Evolutionary conservation across 2,113 vertebrate genomes (phyloP).

Genomic region (Camelus bactrianus): DNA sequence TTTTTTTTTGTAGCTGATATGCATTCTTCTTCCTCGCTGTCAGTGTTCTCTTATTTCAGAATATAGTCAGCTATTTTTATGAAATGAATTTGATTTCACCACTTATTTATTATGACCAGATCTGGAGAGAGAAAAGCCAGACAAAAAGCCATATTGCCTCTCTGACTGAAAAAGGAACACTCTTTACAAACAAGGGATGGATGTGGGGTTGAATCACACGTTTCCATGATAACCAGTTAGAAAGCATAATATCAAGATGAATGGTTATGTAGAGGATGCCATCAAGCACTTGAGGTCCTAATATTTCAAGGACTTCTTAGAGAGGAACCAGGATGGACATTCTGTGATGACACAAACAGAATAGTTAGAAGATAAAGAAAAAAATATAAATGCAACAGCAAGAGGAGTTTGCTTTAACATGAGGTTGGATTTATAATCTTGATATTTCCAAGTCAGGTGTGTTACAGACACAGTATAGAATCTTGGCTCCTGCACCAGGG

Average conservation of each 20-base stretch:
- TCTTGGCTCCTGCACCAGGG: background rate
- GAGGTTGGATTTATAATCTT: background rate
- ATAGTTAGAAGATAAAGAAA: background rate
- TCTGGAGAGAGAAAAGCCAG: constrained; percentile 8
- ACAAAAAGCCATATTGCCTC: background rate
- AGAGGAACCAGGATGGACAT: background rate
- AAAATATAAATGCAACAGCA: background rate
- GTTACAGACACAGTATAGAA: background rate
- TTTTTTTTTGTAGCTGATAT: background rate
- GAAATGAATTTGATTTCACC: background rate
- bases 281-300: background rate
- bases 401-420: background rate
- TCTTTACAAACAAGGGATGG: background rate
- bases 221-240: background rate
- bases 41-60: background rate
- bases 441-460: background rate
- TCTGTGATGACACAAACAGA: constrained; percentile 11
- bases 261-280: background rate
- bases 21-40: background rate
- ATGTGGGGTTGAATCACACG: background rate
- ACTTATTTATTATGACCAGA: background rate
- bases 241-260: background rate
- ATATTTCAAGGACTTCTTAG: background rate
- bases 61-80: background rate
- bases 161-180: background rate